Base-by-base conservation (phyloP, 2,888 invertebrate genomes). In the Theodoxus fluviatilis region DNA sequence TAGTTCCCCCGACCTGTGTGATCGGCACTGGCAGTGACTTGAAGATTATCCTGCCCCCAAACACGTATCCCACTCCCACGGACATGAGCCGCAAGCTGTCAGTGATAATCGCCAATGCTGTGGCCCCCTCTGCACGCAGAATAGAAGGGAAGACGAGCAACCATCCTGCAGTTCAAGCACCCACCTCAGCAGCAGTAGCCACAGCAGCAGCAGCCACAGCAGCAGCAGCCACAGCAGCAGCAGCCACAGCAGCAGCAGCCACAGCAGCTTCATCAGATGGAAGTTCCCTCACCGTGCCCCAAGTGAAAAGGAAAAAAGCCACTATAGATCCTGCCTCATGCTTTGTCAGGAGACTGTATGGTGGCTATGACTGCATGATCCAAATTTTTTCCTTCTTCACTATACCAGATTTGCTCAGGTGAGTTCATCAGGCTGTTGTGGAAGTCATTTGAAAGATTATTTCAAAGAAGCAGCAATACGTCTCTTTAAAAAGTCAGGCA, bases 41-140 rank as follows among this genome's bases (percentile, higher is more conserved):
- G 59, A 83, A 83, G 75, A 79, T 84, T 38, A 80, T 83, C 68
- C 75, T 84, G 7, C 84, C 84, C 9, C 80, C 82, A 9, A 81
- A 81, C 63, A 82, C 82, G 35, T 80, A 83, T 63, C 79, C 81
- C 7, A 71, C 79, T 33, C 72, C 70, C 18, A 63, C 69, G 31
- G 78, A 77, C 31, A 75, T 79, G 9, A 77, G 75, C 38, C 70
- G 74, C 33, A 76, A 74, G 67, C 52, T 77, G n/a, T 73, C 75
- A 72, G 73, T 78, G 33, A 75, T 77, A 33, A 75, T 78, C 37
- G 72, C 76, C 12, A 76, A 78, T 65, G 76, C 74, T 49, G 75
- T 73, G 64, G 47, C 28, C 22, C 52, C 57, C 28, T 22, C 49
- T 37, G 67, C 68, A 28, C 40, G 35, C 15, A 47, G 37, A 28